phyloP scores from a whole-genome alignment of 2,888 invertebrate species.

The Phyto melanocephala region DNA sequence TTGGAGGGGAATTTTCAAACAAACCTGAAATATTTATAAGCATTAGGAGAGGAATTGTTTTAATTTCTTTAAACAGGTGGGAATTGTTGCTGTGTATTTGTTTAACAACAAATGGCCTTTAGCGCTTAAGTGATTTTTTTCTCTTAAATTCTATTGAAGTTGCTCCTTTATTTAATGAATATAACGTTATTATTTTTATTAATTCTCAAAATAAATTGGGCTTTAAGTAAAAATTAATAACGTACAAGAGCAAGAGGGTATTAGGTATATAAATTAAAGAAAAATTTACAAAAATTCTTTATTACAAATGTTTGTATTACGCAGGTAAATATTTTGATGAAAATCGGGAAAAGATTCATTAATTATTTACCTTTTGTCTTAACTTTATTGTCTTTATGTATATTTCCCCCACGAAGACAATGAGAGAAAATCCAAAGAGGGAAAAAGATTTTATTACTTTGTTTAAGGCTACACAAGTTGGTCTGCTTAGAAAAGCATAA shows the following conservation, averaged over 20 bases:
- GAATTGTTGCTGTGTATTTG: background rate
- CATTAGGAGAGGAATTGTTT: background rate
- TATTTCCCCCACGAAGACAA: background rate
- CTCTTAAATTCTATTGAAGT: background rate
- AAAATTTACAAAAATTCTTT: no score
- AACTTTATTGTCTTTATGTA: background rate
- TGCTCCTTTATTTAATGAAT: background rate
- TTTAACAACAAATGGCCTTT: constrained; percentile 15
- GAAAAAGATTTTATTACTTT: background rate
- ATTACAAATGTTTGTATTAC: no score
- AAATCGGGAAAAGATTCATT: background rate
- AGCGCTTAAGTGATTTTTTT: constrained; percentile 22
- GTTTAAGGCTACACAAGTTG: background rate
- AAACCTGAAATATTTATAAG: background rate
- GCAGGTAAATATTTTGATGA: no score
- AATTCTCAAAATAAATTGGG: no score
- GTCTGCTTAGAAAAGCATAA: background rate
- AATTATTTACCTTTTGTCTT: background rate
- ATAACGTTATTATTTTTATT: background rate
- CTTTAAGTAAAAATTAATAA: no score
- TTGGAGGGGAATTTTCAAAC: background rate
- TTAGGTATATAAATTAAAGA: no score
- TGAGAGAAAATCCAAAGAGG: background rate
- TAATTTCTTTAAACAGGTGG: background rate
- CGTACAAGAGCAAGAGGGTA: no score